Conservation (phyloP, 2,113 vertebrate species). For the Grantiella picta region DNA sequence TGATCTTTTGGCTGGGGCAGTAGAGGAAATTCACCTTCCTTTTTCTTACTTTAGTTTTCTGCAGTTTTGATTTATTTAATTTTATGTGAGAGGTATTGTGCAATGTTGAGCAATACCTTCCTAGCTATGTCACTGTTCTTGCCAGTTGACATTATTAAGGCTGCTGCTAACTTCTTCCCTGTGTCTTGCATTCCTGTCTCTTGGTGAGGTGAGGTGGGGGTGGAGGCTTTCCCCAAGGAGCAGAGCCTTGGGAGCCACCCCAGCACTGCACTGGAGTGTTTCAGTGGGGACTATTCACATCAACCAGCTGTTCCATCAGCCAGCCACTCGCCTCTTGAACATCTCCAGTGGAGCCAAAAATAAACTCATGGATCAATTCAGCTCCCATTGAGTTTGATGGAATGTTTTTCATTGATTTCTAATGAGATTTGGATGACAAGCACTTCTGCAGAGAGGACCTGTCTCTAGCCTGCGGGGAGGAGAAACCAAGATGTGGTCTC, state of each 20-base stretch:
- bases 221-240: neutral
- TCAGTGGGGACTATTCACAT: neutral
- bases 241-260: accelerated
- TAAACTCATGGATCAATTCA: slow-evolving; percentile 13
- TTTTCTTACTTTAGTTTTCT: neutral
- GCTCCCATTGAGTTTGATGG: neutral
- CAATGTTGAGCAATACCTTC: slow-evolving; percentile 29
- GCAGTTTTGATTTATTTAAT: neutral
- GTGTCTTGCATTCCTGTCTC: neutral
- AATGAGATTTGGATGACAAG: slow-evolving; percentile 23
- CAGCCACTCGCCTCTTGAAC: neutral
- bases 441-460: neutral
- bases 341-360: neutral
- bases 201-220: neutral
- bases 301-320: neutral
- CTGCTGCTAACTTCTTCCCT: slow-evolving; percentile 26
- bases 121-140: slow-evolving; percentile 35
- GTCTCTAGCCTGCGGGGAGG: neutral
- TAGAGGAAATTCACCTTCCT: slow-evolving; percentile 17
- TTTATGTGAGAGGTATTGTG: neutral
- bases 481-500: neutral
- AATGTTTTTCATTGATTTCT: slow-evolving; percentile 42
- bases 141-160: slow-evolving; percentile 22
- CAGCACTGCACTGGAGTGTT: neutral
- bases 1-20: neutral